These are phyloP conservation scores for Drosophila parvula DNA, from an alignment of 1,140 invertebrate genomes.

Conservation along the genomic window DNA sequence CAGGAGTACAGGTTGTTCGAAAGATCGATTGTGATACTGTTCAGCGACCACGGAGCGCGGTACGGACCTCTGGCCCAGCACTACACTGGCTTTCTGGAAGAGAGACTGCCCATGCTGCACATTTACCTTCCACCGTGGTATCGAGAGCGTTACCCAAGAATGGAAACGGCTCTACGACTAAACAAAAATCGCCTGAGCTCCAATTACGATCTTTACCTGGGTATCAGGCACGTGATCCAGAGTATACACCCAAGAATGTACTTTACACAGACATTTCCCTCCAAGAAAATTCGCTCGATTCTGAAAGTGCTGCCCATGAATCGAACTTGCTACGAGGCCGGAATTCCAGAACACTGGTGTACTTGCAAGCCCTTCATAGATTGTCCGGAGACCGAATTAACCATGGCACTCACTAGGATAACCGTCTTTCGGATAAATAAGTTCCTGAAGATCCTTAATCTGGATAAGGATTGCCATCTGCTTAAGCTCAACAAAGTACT, in stretches of 20 bases:
- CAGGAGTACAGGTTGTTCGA: constrained; percentile 86
- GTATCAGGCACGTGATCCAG: constrained; percentile 87
- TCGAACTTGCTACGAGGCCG: constrained; percentile 88
- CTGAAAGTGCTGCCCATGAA: constrained; percentile 87
- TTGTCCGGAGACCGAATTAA: constrained; percentile 1
- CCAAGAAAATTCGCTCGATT: constrained; percentile 86
- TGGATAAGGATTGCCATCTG: neutral
- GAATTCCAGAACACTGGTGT: constrained; percentile 91
- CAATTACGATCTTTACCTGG: constrained; percentile 92
- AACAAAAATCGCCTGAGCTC: constrained; percentile 91
- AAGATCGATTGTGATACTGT: constrained; percentile 89
- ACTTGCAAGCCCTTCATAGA: constrained; percentile 86
- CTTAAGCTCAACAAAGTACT: neutral
- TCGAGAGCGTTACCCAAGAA: constrained; percentile 86
- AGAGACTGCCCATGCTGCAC: constrained; percentile 93
- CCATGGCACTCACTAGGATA: constrained; percentile 81
- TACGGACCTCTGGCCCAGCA: constrained; percentile 89
- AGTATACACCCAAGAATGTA: constrained; percentile 86
- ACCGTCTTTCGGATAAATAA: neutral
- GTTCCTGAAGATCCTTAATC: neutral
- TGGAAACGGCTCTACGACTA: constrained; percentile 87
- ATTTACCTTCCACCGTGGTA: constrained; percentile 91
- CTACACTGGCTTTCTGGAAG: constrained; percentile 92
- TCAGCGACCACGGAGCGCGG: constrained; percentile 96
- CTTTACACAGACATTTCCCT: constrained; percentile 66